Evolutionary conservation across 2,888 invertebrate species (phyloP).

Genomic region (Brachylomia viminalis): DNA sequence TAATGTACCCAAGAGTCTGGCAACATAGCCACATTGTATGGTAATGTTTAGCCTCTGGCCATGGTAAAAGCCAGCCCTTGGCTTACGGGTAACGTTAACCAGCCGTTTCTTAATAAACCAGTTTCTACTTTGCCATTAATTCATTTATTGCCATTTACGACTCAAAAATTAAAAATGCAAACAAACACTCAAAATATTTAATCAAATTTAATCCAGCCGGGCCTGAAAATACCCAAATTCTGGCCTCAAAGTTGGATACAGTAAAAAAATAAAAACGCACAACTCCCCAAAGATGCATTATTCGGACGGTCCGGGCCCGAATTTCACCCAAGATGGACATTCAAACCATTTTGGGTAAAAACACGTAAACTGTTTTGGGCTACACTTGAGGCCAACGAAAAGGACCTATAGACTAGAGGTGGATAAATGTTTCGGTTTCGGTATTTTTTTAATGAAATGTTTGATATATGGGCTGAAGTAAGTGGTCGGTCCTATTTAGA

Average conservation of each 20-base stretch:
- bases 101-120: background rate
- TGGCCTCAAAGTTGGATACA: slow-evolving; percentile 30
- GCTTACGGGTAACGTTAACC: background rate
- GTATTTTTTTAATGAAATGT: background rate
- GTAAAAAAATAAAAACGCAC: slow-evolving; percentile 65
- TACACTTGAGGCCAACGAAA: slow-evolving; percentile 71
- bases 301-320: slow-evolving; percentile 69
- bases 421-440: slow-evolving; percentile 11
- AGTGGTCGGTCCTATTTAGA: background rate
- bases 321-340: slow-evolving; percentile 78
- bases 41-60: background rate
- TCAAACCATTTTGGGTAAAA: slow-evolving; percentile 81
- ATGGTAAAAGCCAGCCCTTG: background rate
- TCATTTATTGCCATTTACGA: background rate
- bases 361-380: slow-evolving; percentile 74
- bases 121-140: background rate
- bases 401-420: slow-evolving; percentile 5
- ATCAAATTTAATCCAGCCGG: slow-evolving; percentile 1
- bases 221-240: slow-evolving; percentile 42
- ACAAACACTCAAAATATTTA: slow-evolving; percentile 21
- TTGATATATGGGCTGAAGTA: background rate
- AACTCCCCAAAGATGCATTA: slow-evolving; percentile 74
- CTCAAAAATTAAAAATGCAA: slow-evolving; percentile 5
- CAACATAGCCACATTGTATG: background rate
- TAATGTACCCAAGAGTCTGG: background rate